Conservation (phyloP, 2,797 vertebrate species). For the Xenentodon cancila region DNA sequence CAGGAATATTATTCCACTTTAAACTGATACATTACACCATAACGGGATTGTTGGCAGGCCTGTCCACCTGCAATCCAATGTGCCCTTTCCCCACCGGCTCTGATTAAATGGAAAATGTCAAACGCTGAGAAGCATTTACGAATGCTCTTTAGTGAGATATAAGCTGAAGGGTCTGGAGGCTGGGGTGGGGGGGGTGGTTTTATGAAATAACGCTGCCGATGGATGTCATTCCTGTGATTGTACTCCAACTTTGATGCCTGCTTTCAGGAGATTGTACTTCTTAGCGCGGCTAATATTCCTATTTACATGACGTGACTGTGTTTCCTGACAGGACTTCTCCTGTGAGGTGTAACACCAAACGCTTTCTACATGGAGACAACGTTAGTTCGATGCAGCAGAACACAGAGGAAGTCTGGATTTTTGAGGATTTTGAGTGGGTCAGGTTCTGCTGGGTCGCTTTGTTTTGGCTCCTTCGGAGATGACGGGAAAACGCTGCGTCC, state of each 20-base stretch:
- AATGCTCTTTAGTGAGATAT: conserved; percentile 64
- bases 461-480: too few species aligned
- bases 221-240: conserved; percentile 51
- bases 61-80: conserved; percentile 66
- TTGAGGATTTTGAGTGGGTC: too few species aligned
- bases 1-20: conserved; percentile 65
- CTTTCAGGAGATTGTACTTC: conserved; percentile 45
- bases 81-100: conserved; percentile 65
- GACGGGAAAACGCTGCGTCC: too few species aligned
- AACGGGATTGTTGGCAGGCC: conserved; percentile 50
- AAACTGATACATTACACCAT: conserved; percentile 71
- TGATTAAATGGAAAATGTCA: conserved; percentile 82
- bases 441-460: too few species aligned
- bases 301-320: too few species aligned
- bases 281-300: too few species aligned
- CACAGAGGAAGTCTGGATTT: too few species aligned
- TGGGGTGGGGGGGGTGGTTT: conserved; percentile 15
- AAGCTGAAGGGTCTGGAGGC: conserved; percentile 41
- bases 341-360: too few species aligned
- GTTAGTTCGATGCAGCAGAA: too few species aligned
- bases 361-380: too few species aligned
- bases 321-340: too few species aligned
- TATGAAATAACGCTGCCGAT: conserved; percentile 53
- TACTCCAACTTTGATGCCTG: conserved; percentile 41
- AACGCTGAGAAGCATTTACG: conserved; percentile 71